A percentile compares a stretch with the other conserved stretches of the same genome.
Conservation (phyloP, 64 coral and sea anemone species). For the Actinia equina region DNA sequence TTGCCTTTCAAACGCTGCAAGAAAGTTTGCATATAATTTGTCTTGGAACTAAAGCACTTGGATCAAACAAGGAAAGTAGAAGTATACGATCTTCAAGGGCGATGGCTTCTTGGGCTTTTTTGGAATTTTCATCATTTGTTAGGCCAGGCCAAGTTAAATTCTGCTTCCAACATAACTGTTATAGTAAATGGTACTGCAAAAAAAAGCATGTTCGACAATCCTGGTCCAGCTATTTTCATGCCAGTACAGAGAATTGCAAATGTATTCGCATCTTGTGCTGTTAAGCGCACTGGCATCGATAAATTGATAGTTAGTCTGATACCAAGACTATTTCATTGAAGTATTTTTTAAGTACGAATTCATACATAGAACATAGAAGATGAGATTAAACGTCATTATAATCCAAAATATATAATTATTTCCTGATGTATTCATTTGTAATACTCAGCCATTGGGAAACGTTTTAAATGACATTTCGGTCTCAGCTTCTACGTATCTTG, state of each 20-base stretch:
- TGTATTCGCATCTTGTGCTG: slow-evolving; percentile 24
- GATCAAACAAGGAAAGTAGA: slow-evolving; percentile 33
- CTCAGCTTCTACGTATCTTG: too few relatives aligned
- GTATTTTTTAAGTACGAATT: too few relatives aligned
- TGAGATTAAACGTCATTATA: too few relatives aligned
- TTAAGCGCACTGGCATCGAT: slow-evolving; percentile 23
- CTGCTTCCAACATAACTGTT: slow-evolving; percentile 45
- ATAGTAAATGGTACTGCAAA: not conserved
- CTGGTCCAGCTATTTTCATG: slow-evolving; percentile 33
- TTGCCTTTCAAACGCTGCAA: not conserved
- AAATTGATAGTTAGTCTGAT: slow-evolving; percentile 45
- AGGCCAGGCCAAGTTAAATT: slow-evolving; percentile 34
- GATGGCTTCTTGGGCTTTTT: slow-evolving; percentile 49
- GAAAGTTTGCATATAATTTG: slow-evolving; percentile 25
- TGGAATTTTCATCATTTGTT: not conserved
- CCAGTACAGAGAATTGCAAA: slow-evolving; percentile 46
- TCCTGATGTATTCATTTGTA: too few relatives aligned
- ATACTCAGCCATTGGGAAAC: too few relatives aligned
- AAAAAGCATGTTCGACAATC: not conserved
- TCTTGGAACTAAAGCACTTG: slow-evolving; percentile 9
- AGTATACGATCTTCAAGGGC: slow-evolving; percentile 11
- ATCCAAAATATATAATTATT: too few relatives aligned
- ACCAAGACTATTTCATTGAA: slow-evolving; percentile 20
- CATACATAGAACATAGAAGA: too few relatives aligned
- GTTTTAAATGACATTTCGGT: too few relatives aligned